Evolutionary conservation across 2,113 vertebrate genomes (phyloP).

Genomic region (Actenoides lindsayi): DNA sequence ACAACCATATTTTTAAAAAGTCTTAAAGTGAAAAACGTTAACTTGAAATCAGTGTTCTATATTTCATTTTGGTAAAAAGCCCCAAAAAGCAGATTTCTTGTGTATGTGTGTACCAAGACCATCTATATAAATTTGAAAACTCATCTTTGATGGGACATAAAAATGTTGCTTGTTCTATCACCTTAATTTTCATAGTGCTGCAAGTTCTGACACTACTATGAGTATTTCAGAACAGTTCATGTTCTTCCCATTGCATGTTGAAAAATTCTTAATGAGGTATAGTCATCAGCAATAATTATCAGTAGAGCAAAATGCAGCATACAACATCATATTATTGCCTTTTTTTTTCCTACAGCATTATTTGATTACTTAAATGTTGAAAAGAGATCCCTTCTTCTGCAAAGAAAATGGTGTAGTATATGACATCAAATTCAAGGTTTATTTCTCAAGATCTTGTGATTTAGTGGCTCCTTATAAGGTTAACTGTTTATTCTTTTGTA

Average conservation of each 20-base stretch:
- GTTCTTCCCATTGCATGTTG: neutral
- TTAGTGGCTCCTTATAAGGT: neutral
- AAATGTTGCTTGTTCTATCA: neutral
- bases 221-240: neutral
- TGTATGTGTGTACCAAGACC: rapidly evolving
- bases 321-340: neutral
- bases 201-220: neutral
- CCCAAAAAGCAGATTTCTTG: neutral
- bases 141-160: neutral
- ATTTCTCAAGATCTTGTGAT: neutral
- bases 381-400: neutral
- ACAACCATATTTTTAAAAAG: neutral
- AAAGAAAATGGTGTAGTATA: neutral
- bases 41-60: neutral
- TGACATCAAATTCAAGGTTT: neutral
- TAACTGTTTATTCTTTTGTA: neutral
- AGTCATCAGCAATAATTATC: neutral
- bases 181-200: neutral
- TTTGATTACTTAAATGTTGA: neutral
- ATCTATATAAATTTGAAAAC: neutral
- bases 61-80: neutral
- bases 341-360: neutral
- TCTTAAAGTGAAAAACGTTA: neutral
- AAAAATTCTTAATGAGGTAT: neutral
- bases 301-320: neutral